Base-by-base conservation (phyloP, 2,797 vertebrate species). In the Pangasius larnaudii region DNA sequence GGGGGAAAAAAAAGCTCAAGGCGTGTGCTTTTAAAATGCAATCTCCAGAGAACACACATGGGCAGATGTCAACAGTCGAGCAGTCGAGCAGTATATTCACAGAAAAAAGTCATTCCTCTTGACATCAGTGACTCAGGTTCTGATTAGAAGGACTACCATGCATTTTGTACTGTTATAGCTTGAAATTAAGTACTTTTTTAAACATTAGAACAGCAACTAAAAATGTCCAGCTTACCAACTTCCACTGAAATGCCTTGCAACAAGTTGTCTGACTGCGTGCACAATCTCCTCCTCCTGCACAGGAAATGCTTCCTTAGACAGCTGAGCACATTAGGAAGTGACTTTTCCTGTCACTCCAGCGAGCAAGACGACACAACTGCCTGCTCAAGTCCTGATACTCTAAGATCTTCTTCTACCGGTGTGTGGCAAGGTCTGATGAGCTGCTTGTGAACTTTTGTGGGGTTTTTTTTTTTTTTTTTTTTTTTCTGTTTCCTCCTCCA, bases 211-310 rank as follows among this genome's bases (percentile, higher is more conserved):
- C 2, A 6, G 16, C 39, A 30, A 84, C 27, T n/a, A 16, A 83
- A 78, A 36, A 85, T 33, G n/a, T 85, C 39, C 33, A 79, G 86
- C 90, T 86, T 86, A 91, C 89, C 89, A 86, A 86, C 84, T 85
- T 89, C 67, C 30, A 18, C 63, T 53, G 82, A 51, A 69, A 5
- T 63, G 49, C 58, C 65, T 72, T 71, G 83, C 63, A 89, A 89
- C 84, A 87, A 84, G 87, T 86, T 86, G 67, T 82, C 18, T 39
- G 77, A 33, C n/a, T 79, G 77, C 11, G 2, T 22, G 9, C 56
- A 24, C 51, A 36, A 13, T 33, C 78, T 88, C 49, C 30, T 69
- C 51, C 71, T 71, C 71, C 36, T 69, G 36, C 63, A 65, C 88
- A 79, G 87, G 67, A 91, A 89, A 89, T 49, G 63, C 84, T 84